A percentile compares a stretch with the other conserved stretches of the same genome.
phyloP scores from a whole-genome alignment of 1,140 invertebrate species.

The Heliconius congener region DNA sequence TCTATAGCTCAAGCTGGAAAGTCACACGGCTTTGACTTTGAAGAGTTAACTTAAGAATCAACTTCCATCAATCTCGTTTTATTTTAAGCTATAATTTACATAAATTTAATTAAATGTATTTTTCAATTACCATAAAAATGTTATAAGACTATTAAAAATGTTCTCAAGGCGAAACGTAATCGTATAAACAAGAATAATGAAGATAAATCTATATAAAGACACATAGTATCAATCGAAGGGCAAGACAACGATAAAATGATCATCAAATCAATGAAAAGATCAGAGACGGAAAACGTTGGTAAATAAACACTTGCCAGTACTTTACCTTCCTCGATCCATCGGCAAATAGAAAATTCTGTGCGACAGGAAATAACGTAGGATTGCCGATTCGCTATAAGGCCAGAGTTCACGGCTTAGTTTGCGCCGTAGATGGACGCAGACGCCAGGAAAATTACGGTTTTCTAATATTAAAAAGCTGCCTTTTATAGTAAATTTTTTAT shows the following conservation, averaged over 20 bases:
- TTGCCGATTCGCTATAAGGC: constrained; percentile 53
- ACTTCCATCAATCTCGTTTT: too few relatives aligned
- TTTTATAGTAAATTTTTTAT: background rate
- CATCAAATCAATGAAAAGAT: background rate
- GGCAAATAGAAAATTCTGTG: constrained; percentile 35
- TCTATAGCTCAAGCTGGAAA: too few relatives aligned
- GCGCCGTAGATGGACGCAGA: constrained; percentile 37
- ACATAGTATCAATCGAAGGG: too few relatives aligned
- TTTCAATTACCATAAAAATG: too few relatives aligned
- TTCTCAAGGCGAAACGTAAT: too few relatives aligned
- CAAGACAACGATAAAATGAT: too few relatives aligned
- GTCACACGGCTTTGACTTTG: too few relatives aligned
- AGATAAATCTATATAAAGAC: background rate
- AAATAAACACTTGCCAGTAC: constrained; percentile 16
- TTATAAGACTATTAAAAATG: too few relatives aligned
- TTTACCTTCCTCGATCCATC: constrained; percentile 11
- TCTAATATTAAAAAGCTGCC: background rate
- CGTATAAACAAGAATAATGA: too few relatives aligned
- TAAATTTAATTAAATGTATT: too few relatives aligned
- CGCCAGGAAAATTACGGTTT: constrained; percentile 35
- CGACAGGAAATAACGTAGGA: constrained; percentile 42
- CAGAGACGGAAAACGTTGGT: background rate
- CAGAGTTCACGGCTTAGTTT: constrained; percentile 54
- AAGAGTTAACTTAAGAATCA: too few relatives aligned
- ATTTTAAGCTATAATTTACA: too few relatives aligned